These are phyloP conservation scores for Pseudotriccus pelzelni DNA, from an alignment of 2,797 vertebrate genomes.

Conservation along the genomic window DNA sequence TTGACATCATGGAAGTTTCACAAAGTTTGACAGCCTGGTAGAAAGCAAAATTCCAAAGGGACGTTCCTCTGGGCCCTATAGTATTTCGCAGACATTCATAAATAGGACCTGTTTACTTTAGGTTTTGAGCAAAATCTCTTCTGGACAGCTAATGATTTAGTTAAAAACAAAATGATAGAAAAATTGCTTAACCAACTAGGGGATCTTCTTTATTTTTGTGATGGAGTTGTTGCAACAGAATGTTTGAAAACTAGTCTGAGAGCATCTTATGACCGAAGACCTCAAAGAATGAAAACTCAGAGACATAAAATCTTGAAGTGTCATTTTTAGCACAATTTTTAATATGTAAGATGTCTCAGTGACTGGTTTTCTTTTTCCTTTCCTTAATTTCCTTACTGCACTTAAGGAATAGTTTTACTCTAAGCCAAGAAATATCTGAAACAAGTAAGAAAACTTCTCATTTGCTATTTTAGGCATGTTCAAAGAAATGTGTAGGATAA, in stretches of 20 bases:
- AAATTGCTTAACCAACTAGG: not conserved
- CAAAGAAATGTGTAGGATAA: not conserved
- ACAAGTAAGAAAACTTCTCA: not conserved
- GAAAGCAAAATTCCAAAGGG: conserved; percentile 41
- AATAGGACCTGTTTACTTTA: conserved; percentile 21
- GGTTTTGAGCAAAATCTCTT: not conserved
- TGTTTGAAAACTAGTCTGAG: not conserved
- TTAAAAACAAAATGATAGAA: not conserved
- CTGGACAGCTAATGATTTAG: not conserved
- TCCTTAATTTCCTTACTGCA: not conserved
- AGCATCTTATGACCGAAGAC: not conserved
- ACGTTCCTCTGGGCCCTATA: not conserved
- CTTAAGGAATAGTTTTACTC: not conserved
- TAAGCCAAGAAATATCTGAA: not conserved
- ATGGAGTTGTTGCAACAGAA: not conserved
- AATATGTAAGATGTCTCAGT: not conserved
- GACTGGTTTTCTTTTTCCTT: not conserved
- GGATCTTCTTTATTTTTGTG: not conserved
- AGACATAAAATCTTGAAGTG: not conserved
- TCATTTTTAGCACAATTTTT: not conserved
- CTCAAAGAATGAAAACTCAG: not conserved
- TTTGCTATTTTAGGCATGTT: not conserved
- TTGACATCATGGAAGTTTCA: conserved; percentile 38
- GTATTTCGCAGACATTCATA: not conserved
- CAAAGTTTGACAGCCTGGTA: conserved; percentile 12